Conservation (phyloP, 2,797 vertebrate genomes). For the Oceanodroma leucorhoa region DNA sequence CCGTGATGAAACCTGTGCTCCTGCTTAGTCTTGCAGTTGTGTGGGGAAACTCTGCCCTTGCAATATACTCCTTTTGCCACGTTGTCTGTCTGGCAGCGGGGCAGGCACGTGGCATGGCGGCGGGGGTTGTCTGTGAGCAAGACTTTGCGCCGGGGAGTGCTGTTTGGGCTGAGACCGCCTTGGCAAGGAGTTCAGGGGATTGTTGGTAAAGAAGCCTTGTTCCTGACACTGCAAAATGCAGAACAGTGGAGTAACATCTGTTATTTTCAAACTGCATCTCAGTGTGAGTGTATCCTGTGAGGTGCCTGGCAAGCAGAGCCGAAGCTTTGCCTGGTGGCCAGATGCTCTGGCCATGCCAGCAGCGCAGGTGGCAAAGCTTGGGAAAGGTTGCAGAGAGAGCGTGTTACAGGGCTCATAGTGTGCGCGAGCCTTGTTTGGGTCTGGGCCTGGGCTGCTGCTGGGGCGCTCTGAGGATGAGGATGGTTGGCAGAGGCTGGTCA, state of each 20-base stretch:
- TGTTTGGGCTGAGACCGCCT: background rate
- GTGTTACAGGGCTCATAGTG: background rate
- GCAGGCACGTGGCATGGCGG: background rate
- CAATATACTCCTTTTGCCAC: background rate
- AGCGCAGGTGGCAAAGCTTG: conserved; percentile 20
- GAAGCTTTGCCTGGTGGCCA: background rate
- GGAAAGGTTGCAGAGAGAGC: background rate
- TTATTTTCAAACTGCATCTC: background rate
- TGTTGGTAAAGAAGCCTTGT: background rate
- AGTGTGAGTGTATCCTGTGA: background rate
- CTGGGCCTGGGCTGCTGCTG: background rate
- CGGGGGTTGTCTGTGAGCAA: background rate
- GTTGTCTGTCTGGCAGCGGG: background rate
- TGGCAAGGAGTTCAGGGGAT: conserved; percentile 4
- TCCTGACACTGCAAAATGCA: conserved; percentile 21
- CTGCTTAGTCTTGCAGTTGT: background rate
- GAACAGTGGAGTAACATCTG: conserved; percentile 12
- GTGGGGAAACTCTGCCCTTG: background rate
- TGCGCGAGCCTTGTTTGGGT: background rate
- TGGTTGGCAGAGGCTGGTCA: background rate
- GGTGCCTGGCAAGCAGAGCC: conserved; percentile 15
- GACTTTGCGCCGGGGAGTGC: background rate
- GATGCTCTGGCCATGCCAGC: background rate
- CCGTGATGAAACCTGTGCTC: background rate
- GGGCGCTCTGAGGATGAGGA: background rate